Evolutionary conservation across 2,888 invertebrate species (phyloP), one percentile per base, ranked within the genome.

Genomic region (Andricus curvator): DNA sequence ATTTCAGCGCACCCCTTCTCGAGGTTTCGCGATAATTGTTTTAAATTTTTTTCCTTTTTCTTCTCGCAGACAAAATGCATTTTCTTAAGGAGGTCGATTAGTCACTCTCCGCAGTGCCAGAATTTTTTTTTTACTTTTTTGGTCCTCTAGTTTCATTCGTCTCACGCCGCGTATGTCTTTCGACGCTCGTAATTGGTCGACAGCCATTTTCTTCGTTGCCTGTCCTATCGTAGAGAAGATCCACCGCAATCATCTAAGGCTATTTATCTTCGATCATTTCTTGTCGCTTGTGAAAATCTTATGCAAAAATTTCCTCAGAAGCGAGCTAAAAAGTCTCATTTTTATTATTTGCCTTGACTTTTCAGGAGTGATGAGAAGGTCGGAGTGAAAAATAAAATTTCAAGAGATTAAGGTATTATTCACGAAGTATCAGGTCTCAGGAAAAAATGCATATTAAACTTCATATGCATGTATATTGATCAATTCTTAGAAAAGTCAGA

Each of bases 11-110:
- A 83, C 81, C 81, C 81, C 74, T 80, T 41, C 60, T 64, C 77
- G 67, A 66, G 79, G 56, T 77, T 83, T 78, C 81, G 84, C 81
- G 84, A 86, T 87, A 88, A 89, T 89, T 88, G 88, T 88, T 88
- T 85, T 80, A 83, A 85, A 85, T 86, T 81, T 82, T 83, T 88
- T 84, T 85, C 82, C 67, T 65, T 78, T 78, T 66, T 22, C 78
- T 22, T 66, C 41, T 22, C 22, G 8, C 17, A n/a, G 56, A 1
- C 33, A 56, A 33, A 74, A 33, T 74, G 33, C 56, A 33, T 85
- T 84, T 82, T 80, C 82, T 83, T 83, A 82, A 84, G 82, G 84
- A 74, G 67, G 81, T 84, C 85, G 86, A 88, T 88, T 88, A 88
- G 84, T 86, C 85, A 86, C 83, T 79, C 79, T 79, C 80, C 68